These are phyloP conservation scores for Drosophila nigricruria DNA, from an alignment of 2,888 invertebrate species.

Conservation along the genomic window DNA sequence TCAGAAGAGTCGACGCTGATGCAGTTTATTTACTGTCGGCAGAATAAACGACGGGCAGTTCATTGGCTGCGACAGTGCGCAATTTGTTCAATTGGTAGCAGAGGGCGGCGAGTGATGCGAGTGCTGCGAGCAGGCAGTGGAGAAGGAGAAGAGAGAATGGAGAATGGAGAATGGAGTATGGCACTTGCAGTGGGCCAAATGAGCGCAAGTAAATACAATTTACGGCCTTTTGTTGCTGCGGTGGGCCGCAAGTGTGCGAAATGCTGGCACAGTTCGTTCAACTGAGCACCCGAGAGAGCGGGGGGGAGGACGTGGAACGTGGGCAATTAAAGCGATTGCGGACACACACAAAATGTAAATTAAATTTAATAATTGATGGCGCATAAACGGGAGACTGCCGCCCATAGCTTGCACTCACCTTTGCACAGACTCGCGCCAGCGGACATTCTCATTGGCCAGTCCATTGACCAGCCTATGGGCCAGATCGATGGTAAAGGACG, in stretches of 20 bases:
- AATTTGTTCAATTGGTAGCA: constrained; percentile 58
- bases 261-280: constrained; percentile 53
- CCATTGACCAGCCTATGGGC: constrained; percentile 97
- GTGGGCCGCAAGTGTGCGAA: constrained; percentile 62
- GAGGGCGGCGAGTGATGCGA: constrained; percentile 9
- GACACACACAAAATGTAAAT: constrained; percentile 73
- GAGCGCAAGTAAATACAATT: constrained; percentile 76
- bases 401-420: constrained; percentile 69
- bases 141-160: not conserved
- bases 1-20: constrained; percentile 25
- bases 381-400: constrained; percentile 58
- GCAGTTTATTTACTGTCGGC: constrained; percentile 59
- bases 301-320: constrained; percentile 3
- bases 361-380: constrained; percentile 79
- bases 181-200: constrained; percentile 52
- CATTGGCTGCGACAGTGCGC: constrained; percentile 63
- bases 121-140: not conserved
- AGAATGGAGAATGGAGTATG: not conserved
- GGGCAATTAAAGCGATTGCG: constrained; percentile 75
- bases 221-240: constrained; percentile 75
- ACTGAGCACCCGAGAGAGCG: constrained; percentile 27
- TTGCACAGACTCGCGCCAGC: constrained; percentile 84
- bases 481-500: constrained; percentile 94
- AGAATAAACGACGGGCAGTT: constrained; percentile 62
- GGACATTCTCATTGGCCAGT: constrained; percentile 94